These are phyloP conservation scores for Eumerus sabulonum DNA, from an alignment of 2,888 invertebrate species.

Conservation along the genomic window DNA sequence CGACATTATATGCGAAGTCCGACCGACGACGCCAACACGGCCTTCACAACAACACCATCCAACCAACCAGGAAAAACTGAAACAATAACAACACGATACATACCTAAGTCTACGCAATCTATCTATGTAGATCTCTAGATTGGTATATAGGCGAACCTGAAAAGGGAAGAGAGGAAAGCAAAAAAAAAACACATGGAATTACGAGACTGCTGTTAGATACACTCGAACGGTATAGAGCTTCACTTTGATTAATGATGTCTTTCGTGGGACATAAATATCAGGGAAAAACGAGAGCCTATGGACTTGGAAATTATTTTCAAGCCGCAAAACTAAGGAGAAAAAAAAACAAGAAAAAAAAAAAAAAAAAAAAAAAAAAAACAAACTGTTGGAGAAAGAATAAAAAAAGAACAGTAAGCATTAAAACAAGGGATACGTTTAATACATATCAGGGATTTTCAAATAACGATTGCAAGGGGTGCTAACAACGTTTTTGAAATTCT, in stretches of 20 bases:
- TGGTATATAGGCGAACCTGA: constrained; percentile 3
- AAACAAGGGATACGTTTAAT: constrained; percentile 24
- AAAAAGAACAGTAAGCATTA: constrained; percentile 26
- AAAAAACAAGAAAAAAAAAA: constrained; percentile 8
- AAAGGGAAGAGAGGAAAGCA: constrained; percentile 12
- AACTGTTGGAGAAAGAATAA: background rate
- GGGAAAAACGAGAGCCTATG: constrained; percentile 57
- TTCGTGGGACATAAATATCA: constrained; percentile 75
- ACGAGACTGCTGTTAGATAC: constrained; percentile 68
- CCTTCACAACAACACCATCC: constrained; percentile 33
- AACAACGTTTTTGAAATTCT: too few species aligned
- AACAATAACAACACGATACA: constrained; percentile 60
- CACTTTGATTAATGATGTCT: constrained; percentile 78
- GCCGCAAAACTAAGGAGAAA: constrained; percentile 52
- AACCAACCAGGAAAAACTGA: constrained; percentile 56
- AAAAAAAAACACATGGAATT: constrained; percentile 44
- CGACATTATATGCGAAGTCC: constrained; percentile 59
- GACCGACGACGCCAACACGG: constrained; percentile 55
- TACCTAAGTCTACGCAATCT: constrained; percentile 5
- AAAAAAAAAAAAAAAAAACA: constrained; percentile 18
- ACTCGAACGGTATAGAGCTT: constrained; percentile 68
- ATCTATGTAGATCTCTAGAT: constrained; percentile 14
- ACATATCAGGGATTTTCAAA: background rate
- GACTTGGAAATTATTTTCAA: constrained; percentile 62
- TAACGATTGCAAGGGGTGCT: too few species aligned